These are phyloP conservation scores for Papilio glaucus DNA, from an alignment of 1,140 invertebrate genomes.

Conservation along the genomic window DNA sequence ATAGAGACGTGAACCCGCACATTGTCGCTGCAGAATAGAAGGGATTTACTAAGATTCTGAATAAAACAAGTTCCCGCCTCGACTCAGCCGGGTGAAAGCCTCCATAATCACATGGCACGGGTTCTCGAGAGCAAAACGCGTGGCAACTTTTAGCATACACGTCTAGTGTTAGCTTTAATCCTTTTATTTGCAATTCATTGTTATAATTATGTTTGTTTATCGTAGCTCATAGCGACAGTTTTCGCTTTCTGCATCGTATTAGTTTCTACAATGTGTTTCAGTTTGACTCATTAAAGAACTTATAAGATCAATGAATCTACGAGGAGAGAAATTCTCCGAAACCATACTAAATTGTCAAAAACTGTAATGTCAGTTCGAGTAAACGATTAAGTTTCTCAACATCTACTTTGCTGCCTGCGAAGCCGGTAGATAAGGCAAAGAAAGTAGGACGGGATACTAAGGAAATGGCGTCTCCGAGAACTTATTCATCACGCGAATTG, in stretches of 20 bases:
- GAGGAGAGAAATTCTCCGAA: no score
- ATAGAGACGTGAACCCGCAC: slow-evolving; percentile 63
- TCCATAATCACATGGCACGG: slow-evolving; percentile 66
- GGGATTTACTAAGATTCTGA: slow-evolving; percentile 70
- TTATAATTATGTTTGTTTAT: slow-evolving; percentile 1
- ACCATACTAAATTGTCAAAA: no score
- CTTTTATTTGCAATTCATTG: slow-evolving; percentile 48
- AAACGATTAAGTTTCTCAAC: no score
- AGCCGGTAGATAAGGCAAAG: no score
- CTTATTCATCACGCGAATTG: no score
- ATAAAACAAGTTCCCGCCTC: slow-evolving; percentile 69
- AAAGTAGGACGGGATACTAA: no score
- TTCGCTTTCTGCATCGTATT: neutral
- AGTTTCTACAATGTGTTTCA: neutral
- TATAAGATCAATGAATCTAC: neutral
- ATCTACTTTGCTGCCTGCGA: no score
- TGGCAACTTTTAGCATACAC: slow-evolving; percentile 30
- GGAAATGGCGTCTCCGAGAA: no score
- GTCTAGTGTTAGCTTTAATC: slow-evolving; percentile 40
- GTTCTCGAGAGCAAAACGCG: slow-evolving; percentile 41
- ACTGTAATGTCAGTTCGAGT: no score
- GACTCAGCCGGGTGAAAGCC: slow-evolving; percentile 62
- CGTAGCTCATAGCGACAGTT: neutral
- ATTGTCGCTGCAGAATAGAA: slow-evolving; percentile 74
- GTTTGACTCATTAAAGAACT: neutral